These are phyloP conservation scores for Drosophila insularis DNA, from an alignment of 1,140 invertebrate genomes.

Conservation along the genomic window DNA sequence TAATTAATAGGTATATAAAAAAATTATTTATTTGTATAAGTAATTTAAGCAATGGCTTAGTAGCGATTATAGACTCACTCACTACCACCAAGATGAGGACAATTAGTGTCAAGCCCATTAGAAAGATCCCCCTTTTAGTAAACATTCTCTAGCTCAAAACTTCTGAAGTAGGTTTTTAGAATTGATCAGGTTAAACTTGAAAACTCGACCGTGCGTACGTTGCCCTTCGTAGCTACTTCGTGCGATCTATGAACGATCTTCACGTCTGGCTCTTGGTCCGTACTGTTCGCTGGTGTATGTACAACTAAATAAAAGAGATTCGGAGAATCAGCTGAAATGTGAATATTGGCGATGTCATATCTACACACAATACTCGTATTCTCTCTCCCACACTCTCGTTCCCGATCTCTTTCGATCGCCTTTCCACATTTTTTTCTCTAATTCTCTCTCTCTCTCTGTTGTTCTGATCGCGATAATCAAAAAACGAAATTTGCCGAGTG, in stretches of 20 bases:
- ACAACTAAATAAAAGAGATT: constrained; percentile 38
- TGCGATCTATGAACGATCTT: constrained; percentile 20
- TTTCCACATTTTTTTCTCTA: neutral
- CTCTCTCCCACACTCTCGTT: neutral
- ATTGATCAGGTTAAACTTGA: constrained; percentile 25
- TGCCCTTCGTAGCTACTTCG: constrained; percentile 25
- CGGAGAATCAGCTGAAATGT: constrained; percentile 3
- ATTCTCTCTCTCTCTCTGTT: neutral
- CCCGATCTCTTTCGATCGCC: neutral
- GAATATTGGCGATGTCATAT: constrained; percentile 33
- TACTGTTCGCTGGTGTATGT: constrained; percentile 47
- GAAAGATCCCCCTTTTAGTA: neutral
- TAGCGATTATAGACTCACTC: constrained; percentile 11
- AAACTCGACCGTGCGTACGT: constrained; percentile 42
- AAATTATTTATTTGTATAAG: neutral
- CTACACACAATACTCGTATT: constrained; percentile 20
- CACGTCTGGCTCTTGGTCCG: constrained; percentile 27
- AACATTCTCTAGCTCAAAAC: neutral
- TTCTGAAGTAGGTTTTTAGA: neutral
- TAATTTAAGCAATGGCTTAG: neutral
- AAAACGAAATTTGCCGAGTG: constrained; percentile 16
- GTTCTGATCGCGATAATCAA: constrained; percentile 42
- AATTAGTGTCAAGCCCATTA: neutral
- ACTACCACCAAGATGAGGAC: neutral
- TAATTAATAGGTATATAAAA: neutral